Conservation (phyloP, 92 coral and sea anemone genomes). For the Actinernus sp. region DNA sequence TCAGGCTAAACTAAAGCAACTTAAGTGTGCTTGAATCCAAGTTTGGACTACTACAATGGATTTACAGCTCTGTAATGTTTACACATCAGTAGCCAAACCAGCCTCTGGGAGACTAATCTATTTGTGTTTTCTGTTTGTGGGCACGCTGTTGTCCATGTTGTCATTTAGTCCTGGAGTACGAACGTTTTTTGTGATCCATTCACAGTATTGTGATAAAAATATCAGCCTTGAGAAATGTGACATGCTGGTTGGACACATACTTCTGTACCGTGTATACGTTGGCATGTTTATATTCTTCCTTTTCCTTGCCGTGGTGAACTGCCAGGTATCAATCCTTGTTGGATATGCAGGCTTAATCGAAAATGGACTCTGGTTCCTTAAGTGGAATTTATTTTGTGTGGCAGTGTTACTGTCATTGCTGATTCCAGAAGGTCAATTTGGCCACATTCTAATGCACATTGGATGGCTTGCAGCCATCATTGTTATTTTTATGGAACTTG, state of each 20-base stretch:
- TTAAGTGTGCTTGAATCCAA: background rate
- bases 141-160: constrained; percentile 67
- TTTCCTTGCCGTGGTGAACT: constrained; percentile 68
- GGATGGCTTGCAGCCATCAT: constrained; percentile 80
- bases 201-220: constrained; percentile 70
- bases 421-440: constrained; percentile 78
- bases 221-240: constrained; percentile 86
- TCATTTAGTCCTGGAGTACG: constrained; percentile 67
- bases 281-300: constrained; percentile 85
- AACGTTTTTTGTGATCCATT: constrained; percentile 57
- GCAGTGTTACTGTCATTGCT: constrained; percentile 58
- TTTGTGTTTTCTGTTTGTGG: constrained; percentile 65
- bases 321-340: constrained; percentile 75
- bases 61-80: constrained; percentile 27
- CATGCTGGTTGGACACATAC: constrained; percentile 78
- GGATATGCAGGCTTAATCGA: constrained; percentile 57
- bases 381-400: constrained; percentile 78
- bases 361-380: constrained; percentile 86
- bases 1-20: no score
- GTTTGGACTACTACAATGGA: constrained; percentile 5
- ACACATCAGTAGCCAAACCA: constrained; percentile 69
- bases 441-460: constrained; percentile 74
- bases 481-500: constrained; percentile 65
- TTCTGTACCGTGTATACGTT: constrained; percentile 70
- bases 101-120: constrained; percentile 76